Percentiles rank a stretch among this genome's conserved stretches.
phyloP scores from a whole-genome alignment of 1,140 invertebrate genomes.

The Mercenaria mercenaria region DNA sequence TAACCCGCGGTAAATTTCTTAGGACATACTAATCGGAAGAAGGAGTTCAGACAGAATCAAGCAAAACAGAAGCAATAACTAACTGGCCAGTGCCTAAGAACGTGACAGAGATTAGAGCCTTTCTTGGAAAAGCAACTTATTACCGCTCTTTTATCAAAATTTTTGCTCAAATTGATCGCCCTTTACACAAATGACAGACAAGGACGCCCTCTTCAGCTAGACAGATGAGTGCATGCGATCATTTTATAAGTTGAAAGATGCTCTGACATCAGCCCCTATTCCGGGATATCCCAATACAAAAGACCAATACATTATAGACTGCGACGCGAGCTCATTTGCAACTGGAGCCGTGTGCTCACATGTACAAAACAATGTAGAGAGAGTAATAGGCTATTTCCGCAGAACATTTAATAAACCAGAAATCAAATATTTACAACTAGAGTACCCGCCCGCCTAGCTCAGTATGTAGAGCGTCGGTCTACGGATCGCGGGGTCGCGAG shows the following conservation, averaged over 20 bases:
- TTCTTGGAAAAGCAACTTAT: slow-evolving; percentile 75
- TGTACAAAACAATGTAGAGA: neutral
- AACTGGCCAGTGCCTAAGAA: slow-evolving; percentile 77
- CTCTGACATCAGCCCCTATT: neutral
- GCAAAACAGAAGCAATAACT: slow-evolving; percentile 65
- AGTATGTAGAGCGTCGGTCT: too few species aligned
- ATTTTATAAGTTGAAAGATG: neutral
- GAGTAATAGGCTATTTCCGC: neutral
- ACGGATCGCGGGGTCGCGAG: too few species aligned
- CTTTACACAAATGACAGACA: slow-evolving; percentile 60
- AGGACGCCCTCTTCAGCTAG: neutral
- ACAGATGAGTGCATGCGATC: neutral
- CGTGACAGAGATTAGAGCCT: slow-evolving; percentile 73
- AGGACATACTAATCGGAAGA: neutral
- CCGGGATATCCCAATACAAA: neutral
- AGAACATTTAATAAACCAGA: neutral
- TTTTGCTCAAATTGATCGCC: slow-evolving; percentile 69
- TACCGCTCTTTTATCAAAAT: slow-evolving; percentile 76
- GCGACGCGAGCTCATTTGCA: neutral
- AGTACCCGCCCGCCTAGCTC: too few species aligned
- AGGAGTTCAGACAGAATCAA: neutral
- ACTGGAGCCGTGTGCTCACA: slow-evolving; percentile 4
- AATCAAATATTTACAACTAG: neutral
- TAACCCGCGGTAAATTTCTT: neutral
- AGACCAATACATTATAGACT: neutral